Evolutionary conservation across 2,797 vertebrate genomes (phyloP).

Genomic region (Sebastes hubbsi): DNA sequence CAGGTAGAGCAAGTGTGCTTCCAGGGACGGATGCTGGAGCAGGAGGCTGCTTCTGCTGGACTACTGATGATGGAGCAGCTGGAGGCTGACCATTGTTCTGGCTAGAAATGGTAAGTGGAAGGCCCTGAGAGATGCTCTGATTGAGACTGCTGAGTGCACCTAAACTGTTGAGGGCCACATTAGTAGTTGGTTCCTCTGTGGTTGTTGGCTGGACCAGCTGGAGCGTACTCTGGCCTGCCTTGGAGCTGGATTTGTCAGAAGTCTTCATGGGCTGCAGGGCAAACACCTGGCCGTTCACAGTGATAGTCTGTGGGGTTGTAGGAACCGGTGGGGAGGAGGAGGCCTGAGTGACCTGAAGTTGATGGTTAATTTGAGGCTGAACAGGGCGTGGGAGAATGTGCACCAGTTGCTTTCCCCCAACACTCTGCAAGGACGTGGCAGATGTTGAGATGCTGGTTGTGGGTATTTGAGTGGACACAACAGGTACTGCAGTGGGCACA

Average conservation of each 20-base stretch:
- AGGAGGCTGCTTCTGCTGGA: slow-evolving; percentile 72
- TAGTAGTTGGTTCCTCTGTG: slow-evolving; percentile 93
- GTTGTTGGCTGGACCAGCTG: slow-evolving; percentile 96
- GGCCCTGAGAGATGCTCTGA: slow-evolving; percentile 94
- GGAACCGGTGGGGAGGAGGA: slow-evolving; percentile 79
- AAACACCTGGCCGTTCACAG: slow-evolving; percentile 96
- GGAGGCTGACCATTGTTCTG: slow-evolving; percentile 86
- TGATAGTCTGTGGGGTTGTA: slow-evolving; percentile 93
- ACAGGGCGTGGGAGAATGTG: slow-evolving; percentile 93
- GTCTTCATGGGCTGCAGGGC: slow-evolving; percentile 94
- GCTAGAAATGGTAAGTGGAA: slow-evolving; percentile 80
- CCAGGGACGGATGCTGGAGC: slow-evolving; percentile 62
- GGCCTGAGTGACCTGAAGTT: slow-evolving; percentile 77
- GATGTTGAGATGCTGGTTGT: slow-evolving; percentile 80
- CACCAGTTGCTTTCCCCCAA: slow-evolving; percentile 95
- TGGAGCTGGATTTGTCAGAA: slow-evolving; percentile 86
- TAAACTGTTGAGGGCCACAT: slow-evolving; percentile 94
- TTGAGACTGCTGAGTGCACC: slow-evolving; percentile 96
- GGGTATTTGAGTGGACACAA: slow-evolving; percentile 76
- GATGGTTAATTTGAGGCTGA: slow-evolving; percentile 71
- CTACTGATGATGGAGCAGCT: slow-evolving; percentile 75
- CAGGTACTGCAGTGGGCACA: slow-evolving; percentile 81
- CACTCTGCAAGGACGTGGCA: slow-evolving; percentile 85
- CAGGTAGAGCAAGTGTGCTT: slow-evolving; percentile 56
- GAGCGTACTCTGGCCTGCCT: slow-evolving; percentile 85